Base-by-base conservation (phyloP, 2,888 invertebrate genomes). In the Rhagophthalmus giganteus region DNA sequence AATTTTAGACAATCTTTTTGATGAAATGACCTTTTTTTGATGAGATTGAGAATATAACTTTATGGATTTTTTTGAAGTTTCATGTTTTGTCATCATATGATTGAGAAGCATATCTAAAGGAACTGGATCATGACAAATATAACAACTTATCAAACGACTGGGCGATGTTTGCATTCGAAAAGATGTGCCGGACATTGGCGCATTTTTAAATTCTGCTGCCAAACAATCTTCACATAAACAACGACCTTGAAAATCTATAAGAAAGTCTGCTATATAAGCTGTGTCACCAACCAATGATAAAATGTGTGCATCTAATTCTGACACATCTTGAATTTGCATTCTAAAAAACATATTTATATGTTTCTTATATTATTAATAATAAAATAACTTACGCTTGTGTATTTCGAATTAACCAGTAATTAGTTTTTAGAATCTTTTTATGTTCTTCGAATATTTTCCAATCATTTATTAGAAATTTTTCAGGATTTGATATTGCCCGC, bases 161-260 rank as follows among this genome's bases (percentile, higher is more conserved):
- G 28, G 27, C 32, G 47, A 25, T 11, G 52, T 39, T 33, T 58
- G 61, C 41, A 61, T 54, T 40, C 60, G 59, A 33, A 37, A 58
- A 50, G 11, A 20, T 5, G 3, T 7, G 7, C 7, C 7, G 3
- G 20, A 20, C 3, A 20, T 20, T 5, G 20, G 3, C 7, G 51
- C 32, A 35, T 38, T 54, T 26, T 61, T 61, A 54, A 70, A 71
- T 59, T 69, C 69, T 5, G 68, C 64, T 39, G 71, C 60, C 42
- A 71, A 55, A 54, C 73, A 73, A 55, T 73, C 71, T 56, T 72
- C 73, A 54, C 73, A 73, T 33, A 71, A 64, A 57, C 73, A 73
- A 28, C 68, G 65, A 4, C 73, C 73, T 40, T 65, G 65, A 26
- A 67, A 63, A 32, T 70, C 68, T 38, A 72, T 56, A 31, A 67